Evolutionary conservation across 2,888 invertebrate species (phyloP).

Genomic region (Schrankia costaestrigalis): DNA sequence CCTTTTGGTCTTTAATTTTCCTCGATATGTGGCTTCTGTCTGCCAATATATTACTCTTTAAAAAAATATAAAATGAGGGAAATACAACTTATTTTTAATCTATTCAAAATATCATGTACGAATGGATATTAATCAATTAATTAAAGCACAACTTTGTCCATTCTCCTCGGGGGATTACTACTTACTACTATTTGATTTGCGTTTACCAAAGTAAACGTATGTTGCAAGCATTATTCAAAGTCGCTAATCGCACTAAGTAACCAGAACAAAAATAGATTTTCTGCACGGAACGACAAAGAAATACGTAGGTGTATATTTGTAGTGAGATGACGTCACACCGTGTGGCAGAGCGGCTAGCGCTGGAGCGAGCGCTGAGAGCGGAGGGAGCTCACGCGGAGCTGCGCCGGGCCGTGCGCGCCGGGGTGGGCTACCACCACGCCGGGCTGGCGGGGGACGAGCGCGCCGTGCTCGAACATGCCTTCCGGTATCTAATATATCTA

Average conservation of each 20-base stretch:
- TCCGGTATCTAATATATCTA: conserved; percentile 53
- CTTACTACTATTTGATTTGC: too few relatives aligned
- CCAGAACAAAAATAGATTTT: too few relatives aligned
- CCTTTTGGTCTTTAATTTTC: background rate
- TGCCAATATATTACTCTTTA: background rate
- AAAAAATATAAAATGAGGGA: background rate
- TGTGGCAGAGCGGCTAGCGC: conserved; percentile 37
- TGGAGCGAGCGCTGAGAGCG: conserved; percentile 76
- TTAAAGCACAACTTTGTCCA: too few relatives aligned
- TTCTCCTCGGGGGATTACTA: too few relatives aligned
- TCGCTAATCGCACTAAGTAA: too few relatives aligned
- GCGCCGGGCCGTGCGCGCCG: conserved; percentile 85
- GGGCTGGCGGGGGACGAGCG: conserved; percentile 94
- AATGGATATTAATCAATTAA: too few relatives aligned
- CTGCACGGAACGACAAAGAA: too few relatives aligned
- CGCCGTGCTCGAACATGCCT: conserved; percentile 90
- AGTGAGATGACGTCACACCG: conserved; percentile 55
- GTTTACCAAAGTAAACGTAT: too few relatives aligned
- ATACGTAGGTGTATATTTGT: background rate
- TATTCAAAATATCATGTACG: too few relatives aligned
- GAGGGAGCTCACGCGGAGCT: conserved; percentile 86
- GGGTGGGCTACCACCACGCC: conserved; percentile 96
- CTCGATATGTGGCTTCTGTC: too few relatives aligned
- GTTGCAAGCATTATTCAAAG: too few relatives aligned
- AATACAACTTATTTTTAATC: background rate